A percentile compares a stretch with the other conserved stretches of the same genome.
These are phyloP conservation scores for Caenorhabditis panamensis DNA, from an alignment of 2,888 invertebrate species.

Conservation along the genomic window DNA sequence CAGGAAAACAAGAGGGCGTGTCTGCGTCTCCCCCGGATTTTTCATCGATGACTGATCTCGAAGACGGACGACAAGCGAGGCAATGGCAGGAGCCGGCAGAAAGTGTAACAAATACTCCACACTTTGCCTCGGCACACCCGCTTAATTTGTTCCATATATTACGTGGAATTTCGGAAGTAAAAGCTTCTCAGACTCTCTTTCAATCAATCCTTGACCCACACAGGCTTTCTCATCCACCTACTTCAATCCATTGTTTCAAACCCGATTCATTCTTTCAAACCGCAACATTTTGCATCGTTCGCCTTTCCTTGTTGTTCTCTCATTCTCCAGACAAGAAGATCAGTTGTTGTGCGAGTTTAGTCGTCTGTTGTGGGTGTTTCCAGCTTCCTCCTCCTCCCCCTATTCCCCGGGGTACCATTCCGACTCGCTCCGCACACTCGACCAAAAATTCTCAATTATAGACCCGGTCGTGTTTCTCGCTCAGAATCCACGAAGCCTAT, in stretches of 20 bases:
- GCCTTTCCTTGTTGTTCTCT: constrained; percentile 1
- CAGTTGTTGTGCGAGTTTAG: constrained; percentile 22
- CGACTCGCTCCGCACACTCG: constrained; percentile 2
- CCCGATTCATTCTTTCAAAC: too few species aligned
- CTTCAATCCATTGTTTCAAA: neutral
- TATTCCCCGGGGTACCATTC: constrained; percentile 45
- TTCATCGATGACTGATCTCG: constrained; percentile 34
- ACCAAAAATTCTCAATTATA: constrained; percentile 41
- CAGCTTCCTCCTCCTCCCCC: constrained; percentile 30
- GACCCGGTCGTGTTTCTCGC: constrained; percentile 7
- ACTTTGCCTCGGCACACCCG: constrained; percentile 2
- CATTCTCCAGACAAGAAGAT: constrained; percentile 28
- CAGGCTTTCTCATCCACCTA: neutral
- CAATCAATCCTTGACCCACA: neutral
- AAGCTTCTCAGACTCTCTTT: neutral
- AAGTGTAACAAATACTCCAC: constrained; percentile 34
- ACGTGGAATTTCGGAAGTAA: neutral
- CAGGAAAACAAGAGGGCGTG: constrained; percentile 24
- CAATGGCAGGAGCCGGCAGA: constrained; percentile 8
- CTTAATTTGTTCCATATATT: constrained; percentile 33
- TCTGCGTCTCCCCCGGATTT: constrained; percentile 35
- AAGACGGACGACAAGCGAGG: constrained; percentile 13
- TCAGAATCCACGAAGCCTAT: constrained; percentile 22
- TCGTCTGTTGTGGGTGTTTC: neutral
- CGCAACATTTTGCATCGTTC: neutral